Conservation (phyloP, 1,140 invertebrate species). For the Pachypeltis micranthus region DNA sequence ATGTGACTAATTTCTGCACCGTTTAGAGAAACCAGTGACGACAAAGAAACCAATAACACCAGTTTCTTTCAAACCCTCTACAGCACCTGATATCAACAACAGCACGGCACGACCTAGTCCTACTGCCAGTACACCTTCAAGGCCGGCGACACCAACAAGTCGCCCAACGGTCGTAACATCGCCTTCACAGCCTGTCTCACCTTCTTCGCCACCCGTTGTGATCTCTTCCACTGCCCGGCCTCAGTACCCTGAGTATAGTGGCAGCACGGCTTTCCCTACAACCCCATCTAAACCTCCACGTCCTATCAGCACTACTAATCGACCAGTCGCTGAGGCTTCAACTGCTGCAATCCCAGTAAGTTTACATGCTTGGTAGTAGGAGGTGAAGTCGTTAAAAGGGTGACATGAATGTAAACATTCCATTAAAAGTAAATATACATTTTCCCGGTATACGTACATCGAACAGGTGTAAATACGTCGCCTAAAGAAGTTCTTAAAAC, state of each 20-base stretch:
- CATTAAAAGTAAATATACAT: neutral
- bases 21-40: neutral
- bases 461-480: neutral
- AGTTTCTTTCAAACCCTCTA: neutral
- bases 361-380: neutral
- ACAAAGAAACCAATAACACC: constrained; percentile 2
- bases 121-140: neutral
- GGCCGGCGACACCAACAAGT: neutral
- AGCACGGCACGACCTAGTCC: neutral
- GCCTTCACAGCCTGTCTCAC: neutral
- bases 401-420: neutral
- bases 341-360: neutral
- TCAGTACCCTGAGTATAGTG: constrained; percentile 12
- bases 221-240: constrained; percentile 9
- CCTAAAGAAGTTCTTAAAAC: neutral
- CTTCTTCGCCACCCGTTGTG: neutral
- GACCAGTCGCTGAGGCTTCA: constrained; percentile 15
- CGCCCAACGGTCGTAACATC: neutral
- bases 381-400: neutral
- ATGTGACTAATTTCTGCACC: too few relatives aligned
- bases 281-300: constrained; percentile 20
- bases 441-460: neutral
- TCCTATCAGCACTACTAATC: constrained; percentile 11
- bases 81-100: neutral
- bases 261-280: constrained; percentile 12